These are phyloP conservation scores for Chelonoidis abingdonii DNA, from an alignment of 2,113 vertebrate genomes.

Conservation along the genomic window DNA sequence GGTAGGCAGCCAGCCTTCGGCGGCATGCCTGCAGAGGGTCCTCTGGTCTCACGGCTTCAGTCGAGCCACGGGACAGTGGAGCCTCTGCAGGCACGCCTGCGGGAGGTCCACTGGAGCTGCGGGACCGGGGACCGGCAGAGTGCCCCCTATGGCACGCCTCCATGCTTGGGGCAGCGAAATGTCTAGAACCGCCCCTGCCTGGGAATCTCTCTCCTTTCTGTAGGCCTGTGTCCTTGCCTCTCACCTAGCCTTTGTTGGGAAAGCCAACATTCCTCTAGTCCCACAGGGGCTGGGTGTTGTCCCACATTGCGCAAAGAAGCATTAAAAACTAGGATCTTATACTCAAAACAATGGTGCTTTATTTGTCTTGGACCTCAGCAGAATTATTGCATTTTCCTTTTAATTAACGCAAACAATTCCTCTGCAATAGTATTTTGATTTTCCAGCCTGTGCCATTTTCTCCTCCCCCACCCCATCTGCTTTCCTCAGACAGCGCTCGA, in stretches of 20 bases:
- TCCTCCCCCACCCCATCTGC: not conserved
- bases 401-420: slow-evolving; percentile 40
- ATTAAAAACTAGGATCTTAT: slow-evolving; percentile 61
- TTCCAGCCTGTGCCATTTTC: not conserved
- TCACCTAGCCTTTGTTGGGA: slow-evolving; percentile 49
- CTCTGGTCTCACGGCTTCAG: too few relatives aligned
- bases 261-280: slow-evolving; percentile 63
- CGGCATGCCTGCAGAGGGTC: too few relatives aligned
- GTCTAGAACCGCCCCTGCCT: not conserved
- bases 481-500: not conserved
- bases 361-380: slow-evolving; percentile 64
- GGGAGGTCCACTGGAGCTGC: too few relatives aligned
- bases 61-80: too few relatives aligned
- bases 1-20: too few relatives aligned
- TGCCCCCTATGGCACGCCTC: too few relatives aligned
- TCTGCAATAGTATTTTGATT: not conserved
- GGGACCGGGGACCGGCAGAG: too few relatives aligned
- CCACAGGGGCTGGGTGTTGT: slow-evolving; percentile 55
- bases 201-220: slow-evolving; percentile 32
- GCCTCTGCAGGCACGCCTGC: too few relatives aligned
- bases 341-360: slow-evolving; percentile 56
- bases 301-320: slow-evolving; percentile 60
- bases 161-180: too few relatives aligned
- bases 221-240: slow-evolving; percentile 66
- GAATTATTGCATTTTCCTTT: slow-evolving; percentile 52